Evolutionary conservation across 2,888 invertebrate genomes (phyloP), one percentile per base, ranked within the genome.

Genomic region (Deilephila elpenor): DNA sequence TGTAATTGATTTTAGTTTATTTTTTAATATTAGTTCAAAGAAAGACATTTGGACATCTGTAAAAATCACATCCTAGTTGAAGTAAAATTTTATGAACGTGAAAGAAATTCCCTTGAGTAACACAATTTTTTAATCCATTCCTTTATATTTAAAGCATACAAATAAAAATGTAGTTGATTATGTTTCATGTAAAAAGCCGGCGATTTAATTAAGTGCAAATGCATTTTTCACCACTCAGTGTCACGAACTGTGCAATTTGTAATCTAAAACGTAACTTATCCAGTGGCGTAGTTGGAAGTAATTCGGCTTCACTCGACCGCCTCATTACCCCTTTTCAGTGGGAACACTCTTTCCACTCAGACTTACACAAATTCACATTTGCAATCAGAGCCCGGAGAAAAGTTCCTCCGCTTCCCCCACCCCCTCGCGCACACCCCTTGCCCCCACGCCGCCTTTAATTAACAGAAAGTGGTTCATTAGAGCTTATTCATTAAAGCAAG

Each of bases 381-480:
- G 94, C 94, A 94, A 94, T 94, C 94, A 94, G 94, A 92, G 91
- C 91, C 87, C 89, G 91, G 92, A 92, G 93, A 93, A 93, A 94
- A 93, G 91, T 93, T 91, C 89, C 87, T 86, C 87, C 84, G 76
- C 80, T 84, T 84, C 79, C 78, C 81, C 80, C 79, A 80, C 78
- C 82, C 81, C 79, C 77, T 76, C 71, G 75, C 78, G 77, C 78
- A 75, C 84, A 78, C 79, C 74, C 81, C 83, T 93, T 94, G 79
- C 77, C 76, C 88, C 89, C 86, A 86, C 89, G 95, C 95, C 93
- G 96, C 96, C 97, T 97, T 97, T 97, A 97, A 97, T 97, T 97
- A 97, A 97, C 97, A 97, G 96, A 97, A 97, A 97, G 97, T 97
- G 97, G 97, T 97, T 97, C 97, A 97, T 97, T 97, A 97, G 97